Evolutionary conservation across 1,140 invertebrate genomes (phyloP), one percentile per base, ranked within the genome.

Genomic region (Neuroterus valhalla): DNA sequence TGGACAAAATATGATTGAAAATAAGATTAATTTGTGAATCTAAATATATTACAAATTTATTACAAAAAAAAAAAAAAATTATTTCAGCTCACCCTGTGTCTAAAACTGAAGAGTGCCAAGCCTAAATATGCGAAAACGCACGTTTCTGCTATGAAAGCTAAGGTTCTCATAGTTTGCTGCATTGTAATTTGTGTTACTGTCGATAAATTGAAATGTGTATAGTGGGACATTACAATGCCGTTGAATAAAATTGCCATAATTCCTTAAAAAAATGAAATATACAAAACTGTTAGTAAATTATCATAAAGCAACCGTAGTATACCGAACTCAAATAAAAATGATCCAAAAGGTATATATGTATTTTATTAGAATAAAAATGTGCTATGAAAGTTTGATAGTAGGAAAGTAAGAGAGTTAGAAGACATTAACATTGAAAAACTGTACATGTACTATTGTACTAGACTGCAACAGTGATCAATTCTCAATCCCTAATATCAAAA

Each of bases 211-310:
- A 97, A 98, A 92, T 99, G 98, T 17, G 98, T 99, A 84, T 99
- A 99, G 88, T 99, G 98, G 1, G 98, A 99, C 98, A 99, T 99
- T 0, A 99, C 98, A 85, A 99, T 98, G 2, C 98, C 98, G 91
- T 98, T 98, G 87, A 99, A 99, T 74, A 99, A 90, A 83, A 99
- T 99, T 15, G 98, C 98, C 98, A 99, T 99, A 50, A 99, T 99
- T 74, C 98, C 97, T 96, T 90, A 77, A 91, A 92, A 78, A 82
- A 79, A 78, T 83, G 77, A 75, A 55, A 70, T 62, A 67, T 66
- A 48, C 38, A 72, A 14, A 14, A 43, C 6, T 45, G 44, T 21
- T 42, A 66, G 38, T 11, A 66, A 31, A 71, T 70, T 70, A 38
- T 38, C 6, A 1, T 38, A 38, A 38, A 8, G 10, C 31, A 38